Evolutionary conservation across 1,140 invertebrate genomes (phyloP), one percentile per base, ranked within the genome.

Genomic region (Chrysopa pallens): DNA sequence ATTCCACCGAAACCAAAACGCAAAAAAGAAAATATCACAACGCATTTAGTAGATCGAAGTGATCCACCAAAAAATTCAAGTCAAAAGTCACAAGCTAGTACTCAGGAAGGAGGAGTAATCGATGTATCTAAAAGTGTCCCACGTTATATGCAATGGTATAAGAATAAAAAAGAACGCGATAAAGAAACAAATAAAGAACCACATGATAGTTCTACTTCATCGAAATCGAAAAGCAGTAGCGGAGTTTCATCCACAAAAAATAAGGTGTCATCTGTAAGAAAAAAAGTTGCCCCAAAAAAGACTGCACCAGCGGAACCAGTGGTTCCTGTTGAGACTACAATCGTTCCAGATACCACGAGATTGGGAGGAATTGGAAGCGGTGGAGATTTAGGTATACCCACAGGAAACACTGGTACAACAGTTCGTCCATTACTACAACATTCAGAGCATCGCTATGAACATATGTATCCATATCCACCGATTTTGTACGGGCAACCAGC

Each of bases 371-470:
- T 55, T 17, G 52, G 49, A n/a, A 38, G 36, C 9, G 38, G 49
- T 54, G n/a, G 54, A 55, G 38, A 58, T 50, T 44, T 53, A 58
- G 23, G 46, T 52, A 29, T 53, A 52, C 48, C 52, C 50, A 29
- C 53, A 53, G 48, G 47, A 50, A 35, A 50, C 56, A 46, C 36
- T 53, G 52, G 45, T 52, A 59, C 53, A 46, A 57, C 50, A 49
- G 68, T 68, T 50, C 77, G 82, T 62, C 76, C 77, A 9, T 58
- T 80, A 14, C 52, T 79, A 5, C 80, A 83, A 55, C 79, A 84
- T 59, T 83, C 79, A 0, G 76, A 80, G 50, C 76, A 82, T 51
- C 71, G 78, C 47, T 83, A 75, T 51, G 79, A 84, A 50, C 70
- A 68, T 38, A 65, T 71, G 43, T 68, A 69, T 50, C 61, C 66